phyloP scores from a whole-genome alignment of 2,797 vertebrate genomes.

The Sandelia bainsii region DNA sequence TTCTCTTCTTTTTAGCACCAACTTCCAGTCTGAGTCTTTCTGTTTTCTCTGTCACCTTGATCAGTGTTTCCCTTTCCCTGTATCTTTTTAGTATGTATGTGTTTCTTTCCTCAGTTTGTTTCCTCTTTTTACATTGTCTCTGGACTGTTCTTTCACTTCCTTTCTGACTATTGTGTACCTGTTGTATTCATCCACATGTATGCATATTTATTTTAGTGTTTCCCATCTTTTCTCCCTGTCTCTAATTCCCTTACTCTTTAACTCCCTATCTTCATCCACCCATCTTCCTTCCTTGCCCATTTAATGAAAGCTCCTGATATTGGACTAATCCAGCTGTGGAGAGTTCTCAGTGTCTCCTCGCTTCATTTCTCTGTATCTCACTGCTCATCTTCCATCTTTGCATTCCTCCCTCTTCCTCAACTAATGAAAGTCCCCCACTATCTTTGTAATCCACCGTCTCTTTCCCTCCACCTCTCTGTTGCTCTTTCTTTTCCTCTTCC shows the following conservation, averaged over 20 bases:
- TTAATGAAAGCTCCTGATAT: conserved; percentile 64
- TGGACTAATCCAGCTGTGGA: conserved; percentile 62
- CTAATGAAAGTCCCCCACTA: conserved; percentile 66
- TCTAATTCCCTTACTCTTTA: conserved; percentile 15
- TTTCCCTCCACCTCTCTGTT: conserved; percentile 66
- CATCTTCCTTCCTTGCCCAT: conserved; percentile 29
- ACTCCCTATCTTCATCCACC: conserved; percentile 46
- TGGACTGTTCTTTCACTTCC: neutral
- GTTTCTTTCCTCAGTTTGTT: conserved; percentile 3
- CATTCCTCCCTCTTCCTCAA: conserved; percentile 50
- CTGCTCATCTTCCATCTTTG: conserved; percentile 66
- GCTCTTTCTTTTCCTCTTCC: conserved; percentile 64
- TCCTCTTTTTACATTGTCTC: conserved; percentile 1
- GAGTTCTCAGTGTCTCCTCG: conserved; percentile 57
- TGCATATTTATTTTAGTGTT: conserved; percentile 39
- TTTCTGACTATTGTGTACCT: neutral
- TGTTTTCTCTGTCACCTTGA: conserved; percentile 15
- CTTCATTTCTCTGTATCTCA: conserved; percentile 64
- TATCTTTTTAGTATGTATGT: neutral
- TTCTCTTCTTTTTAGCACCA: conserved; percentile 1
- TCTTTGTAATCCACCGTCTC: conserved; percentile 72
- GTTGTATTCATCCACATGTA: conserved; percentile 1
- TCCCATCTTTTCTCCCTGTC: neutral
- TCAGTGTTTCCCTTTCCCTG: neutral
- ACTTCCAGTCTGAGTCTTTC: conserved; percentile 14